Evolutionary conservation across 1,140 invertebrate genomes (phyloP).

Genomic region (Stegodyphus dumicola): DNA sequence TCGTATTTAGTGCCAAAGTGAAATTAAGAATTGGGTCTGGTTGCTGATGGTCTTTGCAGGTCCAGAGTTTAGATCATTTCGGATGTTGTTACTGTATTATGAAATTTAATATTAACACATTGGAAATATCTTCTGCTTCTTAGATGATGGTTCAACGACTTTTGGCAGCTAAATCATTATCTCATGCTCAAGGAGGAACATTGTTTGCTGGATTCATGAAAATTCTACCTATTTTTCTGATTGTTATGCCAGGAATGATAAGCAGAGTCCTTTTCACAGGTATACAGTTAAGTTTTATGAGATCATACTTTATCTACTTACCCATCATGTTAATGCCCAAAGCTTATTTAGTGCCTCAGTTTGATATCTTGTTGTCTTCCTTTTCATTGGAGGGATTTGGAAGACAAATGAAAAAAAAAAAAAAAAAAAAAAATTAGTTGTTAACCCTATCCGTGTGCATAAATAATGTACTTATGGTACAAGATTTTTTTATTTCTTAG

Average conservation of each 20-base stretch:
- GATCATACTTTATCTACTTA: too few relatives aligned
- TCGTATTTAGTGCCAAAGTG: too few relatives aligned
- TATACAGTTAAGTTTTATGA: constrained; percentile 45
- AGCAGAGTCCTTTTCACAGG: constrained; percentile 71
- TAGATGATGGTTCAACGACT: constrained; percentile 73
- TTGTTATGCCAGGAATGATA: constrained; percentile 73
- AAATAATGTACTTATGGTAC: too few relatives aligned
- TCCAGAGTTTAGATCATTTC: too few relatives aligned
- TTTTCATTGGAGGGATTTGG: not conserved
- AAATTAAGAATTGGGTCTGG: too few relatives aligned
- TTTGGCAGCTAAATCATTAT: constrained; percentile 71
- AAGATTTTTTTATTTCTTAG: too few relatives aligned
- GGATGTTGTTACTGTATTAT: too few relatives aligned
- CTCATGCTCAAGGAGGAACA: constrained; percentile 72
- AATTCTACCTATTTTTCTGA: constrained; percentile 72
- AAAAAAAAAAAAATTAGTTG: not conserved
- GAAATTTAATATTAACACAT: too few relatives aligned
- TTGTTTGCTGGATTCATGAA: constrained; percentile 72
- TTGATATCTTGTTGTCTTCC: not conserved
- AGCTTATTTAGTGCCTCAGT: not conserved
- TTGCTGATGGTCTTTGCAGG: too few relatives aligned
- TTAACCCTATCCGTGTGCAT: too few relatives aligned
- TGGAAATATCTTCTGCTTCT: constrained; percentile 15
- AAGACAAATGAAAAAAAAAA: not conserved
- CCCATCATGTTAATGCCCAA: not conserved